Evolutionary conservation across 1,140 invertebrate genomes (phyloP).

Genomic region (Bicyclus anynana): DNA sequence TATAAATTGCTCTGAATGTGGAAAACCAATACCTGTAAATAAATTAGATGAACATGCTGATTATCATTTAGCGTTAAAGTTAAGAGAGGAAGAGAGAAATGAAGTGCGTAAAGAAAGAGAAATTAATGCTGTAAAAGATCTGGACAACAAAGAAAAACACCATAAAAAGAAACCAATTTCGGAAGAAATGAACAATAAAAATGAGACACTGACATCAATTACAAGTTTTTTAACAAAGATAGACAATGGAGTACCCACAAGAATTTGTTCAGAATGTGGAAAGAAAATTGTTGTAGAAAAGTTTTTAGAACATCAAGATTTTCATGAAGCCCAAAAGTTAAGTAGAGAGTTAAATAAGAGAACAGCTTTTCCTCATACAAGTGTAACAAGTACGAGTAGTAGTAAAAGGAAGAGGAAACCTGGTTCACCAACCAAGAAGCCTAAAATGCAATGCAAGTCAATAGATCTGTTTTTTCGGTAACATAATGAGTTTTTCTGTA

Average conservation of each 20-base stretch:
- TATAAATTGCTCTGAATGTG: conserved; percentile 74
- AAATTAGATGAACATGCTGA: conserved; percentile 77
- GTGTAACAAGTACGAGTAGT: conserved; percentile 26
- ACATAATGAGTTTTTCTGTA: too few relatives aligned
- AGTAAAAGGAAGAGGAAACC: conserved; percentile 55
- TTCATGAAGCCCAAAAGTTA: conserved; percentile 83
- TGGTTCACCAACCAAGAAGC: conserved; percentile 52
- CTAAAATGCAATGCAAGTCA: conserved; percentile 58
- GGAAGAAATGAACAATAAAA: conserved; percentile 27
- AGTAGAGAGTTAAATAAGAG: conserved; percentile 67
- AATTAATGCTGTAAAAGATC: conserved; percentile 30
- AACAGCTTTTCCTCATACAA: conserved; percentile 33
- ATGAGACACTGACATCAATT: conserved; percentile 41
- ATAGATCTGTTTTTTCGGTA: conserved; percentile 61
- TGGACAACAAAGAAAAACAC: conserved; percentile 21
- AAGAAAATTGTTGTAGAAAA: conserved; percentile 78
- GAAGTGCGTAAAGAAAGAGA: conserved; percentile 40
- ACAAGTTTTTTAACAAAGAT: conserved; percentile 56
- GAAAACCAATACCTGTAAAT: conserved; percentile 66
- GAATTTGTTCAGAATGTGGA: conserved; percentile 81
- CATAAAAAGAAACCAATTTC: conserved; percentile 31
- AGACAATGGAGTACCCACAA: conserved; percentile 46
- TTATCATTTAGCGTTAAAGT: conserved; percentile 79
- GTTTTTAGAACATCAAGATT: conserved; percentile 82
- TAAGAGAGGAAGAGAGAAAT: conserved; percentile 76